phyloP scores from a whole-genome alignment of 2,113 vertebrate species.

The Brachionichthys hirsutus region DNA sequence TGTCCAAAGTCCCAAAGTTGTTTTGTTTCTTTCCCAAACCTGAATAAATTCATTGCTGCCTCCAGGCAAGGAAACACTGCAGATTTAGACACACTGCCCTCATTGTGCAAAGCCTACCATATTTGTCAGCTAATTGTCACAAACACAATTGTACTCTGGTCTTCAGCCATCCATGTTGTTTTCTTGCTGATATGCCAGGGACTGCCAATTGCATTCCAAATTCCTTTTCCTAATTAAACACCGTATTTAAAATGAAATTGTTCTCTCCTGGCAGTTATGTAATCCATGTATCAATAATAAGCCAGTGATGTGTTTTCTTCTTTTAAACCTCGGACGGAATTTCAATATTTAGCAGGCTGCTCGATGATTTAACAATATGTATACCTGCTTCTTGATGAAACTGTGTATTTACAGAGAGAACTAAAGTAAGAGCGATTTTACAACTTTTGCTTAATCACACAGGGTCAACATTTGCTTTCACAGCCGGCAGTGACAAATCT shows the following conservation, averaged over 20 bases:
- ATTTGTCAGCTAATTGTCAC: too few species aligned
- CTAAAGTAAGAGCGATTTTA: slow-evolving; percentile 15
- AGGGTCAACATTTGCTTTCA: slow-evolving; percentile 33
- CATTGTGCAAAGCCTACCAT: too few species aligned
- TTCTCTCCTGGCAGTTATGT: slow-evolving; percentile 34
- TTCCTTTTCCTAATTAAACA: slow-evolving; percentile 49
- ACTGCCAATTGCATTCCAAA: slow-evolving; percentile 8
- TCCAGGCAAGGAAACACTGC: not conserved
- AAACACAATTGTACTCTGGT: not conserved
- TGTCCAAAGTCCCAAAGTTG: not conserved
- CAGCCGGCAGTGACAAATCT: slow-evolving; percentile 36
- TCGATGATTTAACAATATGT: slow-evolving; percentile 12
- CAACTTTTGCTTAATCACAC: slow-evolving; percentile 6
- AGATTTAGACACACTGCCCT: not conserved
- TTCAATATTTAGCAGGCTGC: slow-evolving; percentile 34
- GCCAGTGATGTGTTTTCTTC: slow-evolving; percentile 31
- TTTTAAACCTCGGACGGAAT: slow-evolving; percentile 4
- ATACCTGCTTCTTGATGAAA: not conserved
- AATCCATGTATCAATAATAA: slow-evolving; percentile 43
- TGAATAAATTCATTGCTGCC: not conserved
- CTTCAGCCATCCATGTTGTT: too few species aligned
- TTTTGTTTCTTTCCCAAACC: not conserved
- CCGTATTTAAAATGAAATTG: slow-evolving; percentile 7
- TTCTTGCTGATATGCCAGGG: not conserved
- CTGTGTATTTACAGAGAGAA: not conserved